Evolutionary conservation across 2,113 vertebrate species (phyloP).

Genomic region (Paradoxurus hermaphroditus): DNA sequence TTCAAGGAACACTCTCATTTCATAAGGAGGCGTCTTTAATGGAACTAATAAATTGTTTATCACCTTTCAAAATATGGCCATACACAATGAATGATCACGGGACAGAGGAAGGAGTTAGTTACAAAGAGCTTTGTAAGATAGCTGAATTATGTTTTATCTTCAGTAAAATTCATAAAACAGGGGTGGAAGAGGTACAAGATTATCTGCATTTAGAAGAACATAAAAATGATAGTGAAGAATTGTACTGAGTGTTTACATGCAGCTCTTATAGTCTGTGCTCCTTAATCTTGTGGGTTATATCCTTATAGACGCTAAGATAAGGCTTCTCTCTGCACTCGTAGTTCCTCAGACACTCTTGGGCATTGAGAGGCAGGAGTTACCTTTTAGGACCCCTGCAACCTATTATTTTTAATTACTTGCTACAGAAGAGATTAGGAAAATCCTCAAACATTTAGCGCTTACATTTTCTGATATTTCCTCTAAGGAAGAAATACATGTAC

Average conservation of each 20-base stretch:
- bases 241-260: neutral
- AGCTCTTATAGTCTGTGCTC: neutral
- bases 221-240: neutral
- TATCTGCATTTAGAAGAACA: slow-evolving; percentile 35
- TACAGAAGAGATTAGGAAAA: neutral
- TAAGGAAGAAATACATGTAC: neutral
- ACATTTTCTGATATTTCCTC: neutral
- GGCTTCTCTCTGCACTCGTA: neutral
- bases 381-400: neutral
- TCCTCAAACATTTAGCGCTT: neutral
- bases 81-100: neutral
- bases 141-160: neutral
- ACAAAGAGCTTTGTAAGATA: neutral
- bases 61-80: neutral
- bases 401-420: slow-evolving; percentile 32
- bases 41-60: neutral
- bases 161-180: neutral
- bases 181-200: neutral
- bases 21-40: neutral
- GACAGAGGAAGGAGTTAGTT: neutral
- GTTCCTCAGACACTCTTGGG: neutral
- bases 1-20: neutral
- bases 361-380: neutral
- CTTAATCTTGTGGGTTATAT: neutral
- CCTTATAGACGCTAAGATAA: neutral